Evolutionary conservation across 2,888 invertebrate genomes (phyloP).

Genomic region (Phyto melanocephala): DNA sequence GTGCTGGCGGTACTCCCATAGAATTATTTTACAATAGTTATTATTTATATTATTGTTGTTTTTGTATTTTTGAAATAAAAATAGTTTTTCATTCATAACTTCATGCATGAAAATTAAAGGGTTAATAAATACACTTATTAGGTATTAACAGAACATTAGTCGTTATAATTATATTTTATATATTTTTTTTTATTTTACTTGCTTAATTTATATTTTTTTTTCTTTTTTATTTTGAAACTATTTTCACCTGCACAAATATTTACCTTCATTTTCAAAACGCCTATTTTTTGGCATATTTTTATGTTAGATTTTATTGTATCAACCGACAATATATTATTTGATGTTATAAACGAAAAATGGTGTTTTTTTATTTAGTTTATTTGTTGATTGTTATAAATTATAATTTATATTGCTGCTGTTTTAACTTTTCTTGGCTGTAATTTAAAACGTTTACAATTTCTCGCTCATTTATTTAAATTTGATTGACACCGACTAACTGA

Average conservation of each 20-base stretch:
- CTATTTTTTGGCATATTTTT: conserved; percentile 75
- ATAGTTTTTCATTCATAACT: too few relatives aligned
- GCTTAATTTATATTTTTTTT: too few relatives aligned
- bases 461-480: not conserved
- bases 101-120: too few relatives aligned
- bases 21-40: too few relatives aligned
- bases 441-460: not conserved
- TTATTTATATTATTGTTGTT: too few relatives aligned
- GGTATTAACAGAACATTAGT: too few relatives aligned
- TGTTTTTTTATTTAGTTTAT: not conserved
- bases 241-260: conserved; percentile 39
- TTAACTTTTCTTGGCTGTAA: not conserved
- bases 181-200: too few relatives aligned
- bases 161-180: too few relatives aligned
- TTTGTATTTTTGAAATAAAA: too few relatives aligned
- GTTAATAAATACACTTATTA: too few relatives aligned
- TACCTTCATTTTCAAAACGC: conserved; percentile 73
- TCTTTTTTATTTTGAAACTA: not conserved
- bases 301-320: not conserved
- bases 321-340: not conserved
- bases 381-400: not conserved
- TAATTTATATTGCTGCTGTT: not conserved
- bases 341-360: not conserved
- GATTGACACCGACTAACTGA: not conserved
- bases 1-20: too few relatives aligned